Evolutionary conservation across 30 jellyfish, hydroid and myxozoan species (phyloP).

Genomic region (Hydractinia echinata): DNA sequence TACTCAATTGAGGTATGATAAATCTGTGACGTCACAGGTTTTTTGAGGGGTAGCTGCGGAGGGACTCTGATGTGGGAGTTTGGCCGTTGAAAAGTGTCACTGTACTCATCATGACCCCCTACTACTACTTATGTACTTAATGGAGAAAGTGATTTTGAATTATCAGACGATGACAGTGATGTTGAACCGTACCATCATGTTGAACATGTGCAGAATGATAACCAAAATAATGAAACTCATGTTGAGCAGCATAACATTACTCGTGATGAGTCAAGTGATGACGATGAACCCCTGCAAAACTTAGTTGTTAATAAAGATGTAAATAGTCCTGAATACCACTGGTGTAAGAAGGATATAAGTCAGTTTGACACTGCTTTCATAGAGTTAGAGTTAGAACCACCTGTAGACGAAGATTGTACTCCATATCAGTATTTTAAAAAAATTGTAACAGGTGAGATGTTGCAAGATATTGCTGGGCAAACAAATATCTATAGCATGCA

Average conservation of each 20-base stretch:
- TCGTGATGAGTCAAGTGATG: not conserved
- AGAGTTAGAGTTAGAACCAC: conserved; percentile 8
- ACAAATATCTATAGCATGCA: conserved; percentile 11
- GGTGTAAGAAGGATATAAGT: not conserved
- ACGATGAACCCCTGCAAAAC: not conserved
- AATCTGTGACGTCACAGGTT: too few relatives aligned
- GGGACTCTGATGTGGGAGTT: too few relatives aligned
- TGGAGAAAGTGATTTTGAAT: conserved; percentile 4
- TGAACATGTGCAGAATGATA: conserved; percentile 3
- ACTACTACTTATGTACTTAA: not conserved
- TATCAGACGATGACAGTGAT: not conserved
- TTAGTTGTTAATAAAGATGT: not conserved
- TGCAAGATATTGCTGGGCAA: conserved; percentile 1
- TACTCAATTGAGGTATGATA: too few relatives aligned
- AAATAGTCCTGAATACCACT: not conserved
- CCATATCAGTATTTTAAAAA: conserved; percentile 1
- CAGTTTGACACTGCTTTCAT: not conserved
- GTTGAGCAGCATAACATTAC: not conserved
- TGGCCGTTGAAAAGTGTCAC: too few relatives aligned
- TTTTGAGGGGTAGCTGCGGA: too few relatives aligned
- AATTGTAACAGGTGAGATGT: not conserved
- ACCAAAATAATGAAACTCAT: not conserved
- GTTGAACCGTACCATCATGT: not conserved
- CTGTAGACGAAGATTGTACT: conserved; percentile 10
- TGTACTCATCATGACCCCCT: too few relatives aligned